Percentiles rank a stretch among this genome's conserved stretches.
phyloP scores from a whole-genome alignment of 1,140 invertebrate species.

The Drosophila auraria region DNA sequence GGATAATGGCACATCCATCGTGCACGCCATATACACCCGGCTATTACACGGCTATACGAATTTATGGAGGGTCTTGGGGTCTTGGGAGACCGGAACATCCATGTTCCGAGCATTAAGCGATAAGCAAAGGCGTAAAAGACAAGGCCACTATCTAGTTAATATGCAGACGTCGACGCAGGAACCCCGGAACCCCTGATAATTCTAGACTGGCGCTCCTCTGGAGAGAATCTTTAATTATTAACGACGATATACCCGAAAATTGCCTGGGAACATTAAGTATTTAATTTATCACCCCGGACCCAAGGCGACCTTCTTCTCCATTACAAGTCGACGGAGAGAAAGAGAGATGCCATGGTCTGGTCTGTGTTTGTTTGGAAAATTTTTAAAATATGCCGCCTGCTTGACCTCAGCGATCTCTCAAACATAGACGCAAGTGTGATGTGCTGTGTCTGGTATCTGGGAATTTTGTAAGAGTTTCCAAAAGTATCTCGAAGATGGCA shows the following conservation, averaged over 20 bases:
- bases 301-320: constrained; percentile 55
- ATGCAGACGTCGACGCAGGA: constrained; percentile 48
- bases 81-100: constrained; percentile 49
- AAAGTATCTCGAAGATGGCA: constrained; percentile 34
- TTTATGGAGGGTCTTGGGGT: constrained; percentile 28
- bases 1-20: constrained; percentile 39
- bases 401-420: constrained; percentile 43
- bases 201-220: constrained; percentile 12
- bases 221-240: constrained; percentile 70
- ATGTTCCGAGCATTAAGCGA: constrained; percentile 36
- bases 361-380: constrained; percentile 45
- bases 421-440: constrained; percentile 13
- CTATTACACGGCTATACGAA: constrained; percentile 33
- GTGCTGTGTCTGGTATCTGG: constrained; percentile 11
- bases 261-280: constrained; percentile 59
- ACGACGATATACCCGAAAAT: constrained; percentile 32
- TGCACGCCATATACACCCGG: constrained; percentile 22
- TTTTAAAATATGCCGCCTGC: constrained; percentile 52
- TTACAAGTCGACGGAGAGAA: constrained; percentile 31
- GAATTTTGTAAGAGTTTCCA: constrained; percentile 53
- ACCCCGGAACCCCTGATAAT: constrained; percentile 34
- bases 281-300: constrained; percentile 70
- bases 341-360: constrained; percentile 13
- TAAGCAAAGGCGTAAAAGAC: constrained; percentile 35
- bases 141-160: constrained; percentile 50